Percentiles rank a stretch among this genome's conserved stretches.
These are phyloP conservation scores for Diabrotica balteata DNA, from an alignment of 2,888 invertebrate genomes.

Conservation along the genomic window DNA sequence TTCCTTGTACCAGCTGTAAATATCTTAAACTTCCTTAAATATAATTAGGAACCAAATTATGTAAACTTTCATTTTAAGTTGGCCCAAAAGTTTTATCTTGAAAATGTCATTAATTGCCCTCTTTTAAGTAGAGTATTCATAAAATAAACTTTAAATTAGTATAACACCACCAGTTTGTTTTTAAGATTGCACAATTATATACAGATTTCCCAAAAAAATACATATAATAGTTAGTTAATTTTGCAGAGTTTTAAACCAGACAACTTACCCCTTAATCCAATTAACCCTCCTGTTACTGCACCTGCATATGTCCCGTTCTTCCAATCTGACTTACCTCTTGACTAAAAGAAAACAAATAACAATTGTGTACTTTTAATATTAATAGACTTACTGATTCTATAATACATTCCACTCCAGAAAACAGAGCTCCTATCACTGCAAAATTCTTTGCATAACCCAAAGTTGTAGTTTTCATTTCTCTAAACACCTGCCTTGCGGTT, in stretches of 20 bases:
- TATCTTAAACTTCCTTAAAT: no score
- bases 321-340: slow-evolving; percentile 92
- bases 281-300: slow-evolving; percentile 90
- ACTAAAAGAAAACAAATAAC: slow-evolving; percentile 39
- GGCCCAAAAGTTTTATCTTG: no score
- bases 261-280: slow-evolving; percentile 77
- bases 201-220: no score
- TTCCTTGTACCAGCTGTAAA: no score
- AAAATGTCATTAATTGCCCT: no score
- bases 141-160: no score
- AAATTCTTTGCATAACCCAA: slow-evolving; percentile 97
- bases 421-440: slow-evolving; percentile 92
- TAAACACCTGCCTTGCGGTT: slow-evolving; percentile 84
- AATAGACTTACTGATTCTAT: slow-evolving; percentile 82
- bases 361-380: slow-evolving; percentile 28
- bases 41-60: no score
- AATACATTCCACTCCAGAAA: slow-evolving; percentile 92
- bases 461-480: slow-evolving; percentile 91
- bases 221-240: no score
- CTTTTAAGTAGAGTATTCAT: no score
- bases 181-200: no score
- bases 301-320: slow-evolving; percentile 96
- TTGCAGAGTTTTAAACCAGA: neutral
- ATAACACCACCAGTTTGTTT: no score
- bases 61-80: no score